Evolutionary conservation across 64 coral and sea anemone genomes (phyloP), one percentile per base, ranked within the genome.

Genomic region (Actinia tenebrosa): DNA sequence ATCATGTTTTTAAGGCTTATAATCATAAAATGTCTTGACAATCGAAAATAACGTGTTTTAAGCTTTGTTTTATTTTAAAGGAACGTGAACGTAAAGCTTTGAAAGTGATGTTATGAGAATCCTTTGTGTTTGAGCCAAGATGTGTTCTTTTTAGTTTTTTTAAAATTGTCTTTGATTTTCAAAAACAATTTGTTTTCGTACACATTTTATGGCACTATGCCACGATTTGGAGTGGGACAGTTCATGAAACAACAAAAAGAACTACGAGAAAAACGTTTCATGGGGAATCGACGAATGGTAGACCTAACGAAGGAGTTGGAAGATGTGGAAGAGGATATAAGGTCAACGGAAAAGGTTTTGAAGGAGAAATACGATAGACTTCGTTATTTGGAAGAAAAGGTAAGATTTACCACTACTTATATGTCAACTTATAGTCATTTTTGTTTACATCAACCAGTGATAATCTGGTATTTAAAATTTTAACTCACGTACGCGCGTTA

Each of bases 361-460:
- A 80, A 80, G 44, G 47, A 80, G 20, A 80, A 80, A 44, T 44
- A 80, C 3, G 27, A 80, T 11, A 80, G 78, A 44, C 1, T 45
- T 80, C 78, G 18, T 80, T 80, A 80, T 80, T 80, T 80, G 78
- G 78, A 80, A 44, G 78, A 80, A 20, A 80, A 80, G 78, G 78
- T 80, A 80, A 5, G 44, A 64, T 22, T 19, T 22, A 63, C 30
- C 30, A 37, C 30, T 37, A 37, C 30, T 37, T 37, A 37, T 37
- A 64, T 10, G 18, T 64, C 18, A 22, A 64, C 62, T 64, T 3
- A 64, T 22, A 64, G 62, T 58, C 15, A 64, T 19, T 64, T 64
- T 64, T 64, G 10, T 64, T 64, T 64, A 64, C 62, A 3, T 64
- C 22, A 18, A 0, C 0, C 30, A 60, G 10, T 60, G 58, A 8